Conservation (phyloP, 2,888 invertebrate genomes). For the Loripinus fragilis region DNA sequence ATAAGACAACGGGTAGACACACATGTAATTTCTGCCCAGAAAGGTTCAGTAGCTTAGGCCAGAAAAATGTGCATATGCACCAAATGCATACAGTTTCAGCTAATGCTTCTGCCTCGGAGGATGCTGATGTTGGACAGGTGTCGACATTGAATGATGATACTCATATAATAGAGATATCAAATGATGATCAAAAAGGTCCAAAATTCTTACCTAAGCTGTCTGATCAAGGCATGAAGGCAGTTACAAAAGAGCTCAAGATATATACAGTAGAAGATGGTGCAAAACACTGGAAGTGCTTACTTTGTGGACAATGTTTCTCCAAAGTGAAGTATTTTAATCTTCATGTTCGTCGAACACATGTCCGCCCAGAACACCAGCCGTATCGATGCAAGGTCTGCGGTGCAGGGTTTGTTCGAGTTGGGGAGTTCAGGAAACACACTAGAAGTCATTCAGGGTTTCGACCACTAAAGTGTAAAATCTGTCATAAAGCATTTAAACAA, state of each 20-base stretch:
- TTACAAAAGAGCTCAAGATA: conserved; percentile 48
- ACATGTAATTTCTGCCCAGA: conserved; percentile 33
- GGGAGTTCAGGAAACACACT: conserved; percentile 56
- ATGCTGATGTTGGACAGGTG: background rate
- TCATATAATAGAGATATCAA: conserved; percentile 1
- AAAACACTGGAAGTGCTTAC: conserved; percentile 51
- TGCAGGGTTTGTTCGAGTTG: conserved; percentile 55
- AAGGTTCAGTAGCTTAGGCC: conserved; percentile 22
- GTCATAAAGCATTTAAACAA: conserved; percentile 55
- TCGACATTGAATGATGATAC: conserved; percentile 3
- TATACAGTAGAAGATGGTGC: conserved; percentile 22
- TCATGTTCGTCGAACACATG: conserved; percentile 54
- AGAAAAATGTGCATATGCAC: conserved; percentile 29
- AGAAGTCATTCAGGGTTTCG: conserved; percentile 55
- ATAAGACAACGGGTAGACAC: background rate
- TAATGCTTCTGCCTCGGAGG: background rate
- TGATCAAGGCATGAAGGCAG: conserved; percentile 53
- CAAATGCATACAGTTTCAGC: conserved; percentile 20
- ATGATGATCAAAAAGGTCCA: conserved; percentile 12
- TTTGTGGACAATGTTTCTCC: conserved; percentile 49
- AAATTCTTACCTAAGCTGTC: conserved; percentile 54
- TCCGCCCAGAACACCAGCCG: conserved; percentile 55
- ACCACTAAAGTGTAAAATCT: conserved; percentile 51
- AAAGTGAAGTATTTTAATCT: conserved; percentile 55
- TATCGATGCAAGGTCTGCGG: conserved; percentile 58